Percentiles rank a stretch among this genome's conserved stretches.
Conservation (phyloP, 2,888 invertebrate species). For the Andrena bicolor region DNA sequence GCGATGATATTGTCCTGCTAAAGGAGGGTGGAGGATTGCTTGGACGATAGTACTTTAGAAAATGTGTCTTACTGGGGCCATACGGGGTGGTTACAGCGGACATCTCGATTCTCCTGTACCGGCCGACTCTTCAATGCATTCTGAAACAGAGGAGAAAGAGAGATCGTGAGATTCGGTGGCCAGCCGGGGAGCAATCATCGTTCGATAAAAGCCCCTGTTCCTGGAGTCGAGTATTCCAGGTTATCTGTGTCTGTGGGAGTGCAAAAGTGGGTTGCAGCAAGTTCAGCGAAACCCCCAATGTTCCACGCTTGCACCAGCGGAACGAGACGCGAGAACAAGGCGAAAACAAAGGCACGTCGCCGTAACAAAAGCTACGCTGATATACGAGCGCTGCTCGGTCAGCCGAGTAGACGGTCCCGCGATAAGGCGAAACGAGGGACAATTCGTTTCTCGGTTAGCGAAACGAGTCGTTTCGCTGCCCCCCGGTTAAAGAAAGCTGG, state of each 20-base stretch:
- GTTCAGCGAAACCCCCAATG: constrained; percentile 52
- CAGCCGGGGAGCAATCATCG: too few species aligned
- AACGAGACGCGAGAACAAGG: constrained; percentile 71
- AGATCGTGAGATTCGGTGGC: neutral
- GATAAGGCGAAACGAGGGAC: constrained; percentile 69
- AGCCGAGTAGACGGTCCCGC: constrained; percentile 58
- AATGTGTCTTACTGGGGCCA: constrained; percentile 83
- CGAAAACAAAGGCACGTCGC: constrained; percentile 77
- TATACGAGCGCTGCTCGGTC: constrained; percentile 73
- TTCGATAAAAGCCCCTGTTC: neutral
- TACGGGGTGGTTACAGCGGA: constrained; percentile 85
- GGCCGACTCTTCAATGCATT: constrained; percentile 80
- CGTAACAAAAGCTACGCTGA: constrained; percentile 76
- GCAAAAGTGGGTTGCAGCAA: constrained; percentile 43
- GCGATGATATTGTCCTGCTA: constrained; percentile 16
- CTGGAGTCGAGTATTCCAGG: constrained; percentile 18
- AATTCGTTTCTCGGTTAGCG: constrained; percentile 75
- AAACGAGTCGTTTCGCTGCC: constrained; percentile 56
- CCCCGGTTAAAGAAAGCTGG: neutral
- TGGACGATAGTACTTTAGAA: constrained; percentile 20
- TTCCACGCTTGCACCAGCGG: constrained; percentile 43
- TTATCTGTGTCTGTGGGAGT: constrained; percentile 37
- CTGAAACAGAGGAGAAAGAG: constrained; percentile 76
- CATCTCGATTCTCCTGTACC: constrained; percentile 80
- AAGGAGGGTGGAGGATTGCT: constrained; percentile 10